Base-by-base conservation (phyloP, 1,140 invertebrate species). In the Orchesella cincta region DNA sequence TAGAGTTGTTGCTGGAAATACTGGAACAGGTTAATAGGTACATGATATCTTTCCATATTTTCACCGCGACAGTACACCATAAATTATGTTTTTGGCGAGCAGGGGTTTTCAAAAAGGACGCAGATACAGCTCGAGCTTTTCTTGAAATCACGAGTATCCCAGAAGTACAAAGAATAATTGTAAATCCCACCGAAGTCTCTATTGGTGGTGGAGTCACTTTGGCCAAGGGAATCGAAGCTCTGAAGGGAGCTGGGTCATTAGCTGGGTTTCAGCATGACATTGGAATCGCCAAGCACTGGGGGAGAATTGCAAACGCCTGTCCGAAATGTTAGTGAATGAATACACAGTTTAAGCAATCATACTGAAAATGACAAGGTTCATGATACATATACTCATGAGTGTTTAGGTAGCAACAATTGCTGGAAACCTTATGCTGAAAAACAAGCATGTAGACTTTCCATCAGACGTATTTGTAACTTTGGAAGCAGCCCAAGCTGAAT, bases 341-440 rank as follows among this genome's bases (percentile, higher is more conserved):
- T n/a, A n/a, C n/a, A n/a, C n/a, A n/a, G n/a, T n/a, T n/a, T n/a
- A n/a, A n/a, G n/a, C n/a, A 57, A n/a, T 73, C 34, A 62, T 23
- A 33, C 1, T 46, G 67, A 31, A 16, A n/a, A 28, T 28, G n/a
- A 51, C 31, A 64, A 72, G 12, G 39, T 5, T 46, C 39, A 46
- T 46, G 18, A 8, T 74, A 57, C 5, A 52, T 67, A 76, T 67
- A 62, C 26, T 78, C 31, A 76, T 78, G 78, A 83, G 70, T 81
- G 73, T 88, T n/a, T 83, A 92, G 91, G 88, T 90, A 77, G 92
- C 90, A 54, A 91, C 90, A 5, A 84, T 94, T 78, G 93, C 91
- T 39, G 93, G 93, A 35, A 94, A 94, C 83, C 85, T 95, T 64
- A 90, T 91, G 86, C 88, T 93, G 77, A 94, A 94, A 85, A 89